Percentiles rank a stretch among this genome's conserved stretches.
phyloP scores from a whole-genome alignment of 2,113 vertebrate genomes.

The Cyanistes caeruleus region DNA sequence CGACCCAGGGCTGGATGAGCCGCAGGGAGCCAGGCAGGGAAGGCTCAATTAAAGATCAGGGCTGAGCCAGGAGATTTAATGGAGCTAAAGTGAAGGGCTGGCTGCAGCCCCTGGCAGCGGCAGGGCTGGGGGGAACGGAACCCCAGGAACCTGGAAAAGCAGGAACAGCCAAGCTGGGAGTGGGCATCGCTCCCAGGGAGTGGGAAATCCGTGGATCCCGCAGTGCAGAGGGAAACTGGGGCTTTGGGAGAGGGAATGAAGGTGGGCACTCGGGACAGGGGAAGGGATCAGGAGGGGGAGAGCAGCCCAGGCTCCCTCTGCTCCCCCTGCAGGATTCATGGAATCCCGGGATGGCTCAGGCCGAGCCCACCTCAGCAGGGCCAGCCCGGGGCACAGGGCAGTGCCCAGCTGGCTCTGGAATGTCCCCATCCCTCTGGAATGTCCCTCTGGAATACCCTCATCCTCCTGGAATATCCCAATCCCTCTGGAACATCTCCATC shows the following conservation, averaged over 20 bases:
- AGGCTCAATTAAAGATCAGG: background rate
- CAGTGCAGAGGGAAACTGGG: background rate
- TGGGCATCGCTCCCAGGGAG: background rate
- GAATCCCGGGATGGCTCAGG: background rate
- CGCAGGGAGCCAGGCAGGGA: background rate
- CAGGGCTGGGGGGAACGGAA: background rate
- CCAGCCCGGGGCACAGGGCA: background rate
- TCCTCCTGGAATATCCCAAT: background rate
- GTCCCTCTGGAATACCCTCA: background rate
- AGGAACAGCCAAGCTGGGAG: background rate
- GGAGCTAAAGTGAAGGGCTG: slow-evolving; percentile 44
- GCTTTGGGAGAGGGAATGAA: background rate
- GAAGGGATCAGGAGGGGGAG: background rate
- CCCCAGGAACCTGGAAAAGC: background rate
- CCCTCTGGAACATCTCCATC: background rate
- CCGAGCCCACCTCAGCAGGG: background rate
- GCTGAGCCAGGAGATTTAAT: slow-evolving; percentile 33
- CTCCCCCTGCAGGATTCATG: background rate
- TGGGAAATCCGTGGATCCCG: background rate
- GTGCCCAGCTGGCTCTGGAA: background rate
- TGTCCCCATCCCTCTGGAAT: background rate
- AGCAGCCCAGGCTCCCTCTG: background rate
- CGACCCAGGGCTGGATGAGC: background rate
- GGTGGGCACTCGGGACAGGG: background rate
- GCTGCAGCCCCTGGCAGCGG: slow-evolving; percentile 14